These are phyloP conservation scores for Cantharis lateralis DNA, from an alignment of 2,888 invertebrate species.

Conservation along the genomic window DNA sequence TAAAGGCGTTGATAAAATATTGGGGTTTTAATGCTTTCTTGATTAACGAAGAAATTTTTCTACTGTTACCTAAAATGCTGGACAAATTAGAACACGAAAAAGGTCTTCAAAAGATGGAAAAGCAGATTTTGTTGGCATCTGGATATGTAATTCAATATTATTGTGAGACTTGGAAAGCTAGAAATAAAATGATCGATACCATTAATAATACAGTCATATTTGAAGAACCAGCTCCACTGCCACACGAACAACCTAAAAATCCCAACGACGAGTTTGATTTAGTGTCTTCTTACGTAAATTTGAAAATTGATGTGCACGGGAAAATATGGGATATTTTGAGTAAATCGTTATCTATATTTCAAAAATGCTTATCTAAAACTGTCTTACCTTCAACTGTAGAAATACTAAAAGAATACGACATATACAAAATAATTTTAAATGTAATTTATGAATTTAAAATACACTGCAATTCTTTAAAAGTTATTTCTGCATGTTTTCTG, in stretches of 20 bases:
- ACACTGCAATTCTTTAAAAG: slow-evolving; percentile 37
- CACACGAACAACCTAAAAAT: slow-evolving; percentile 32
- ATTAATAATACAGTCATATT: slow-evolving; percentile 36
- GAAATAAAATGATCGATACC: slow-evolving; percentile 39
- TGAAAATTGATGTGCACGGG: slow-evolving; percentile 36
- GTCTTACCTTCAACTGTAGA: background rate
- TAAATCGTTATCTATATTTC: slow-evolving; percentile 33
- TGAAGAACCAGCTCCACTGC: slow-evolving; percentile 8
- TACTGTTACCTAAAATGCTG: slow-evolving; percentile 27
- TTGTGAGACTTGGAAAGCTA: slow-evolving; percentile 26
- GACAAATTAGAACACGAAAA: slow-evolving; percentile 21
- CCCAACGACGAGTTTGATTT: slow-evolving; percentile 46
- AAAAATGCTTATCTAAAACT: slow-evolving; percentile 14
- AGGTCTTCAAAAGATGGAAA: slow-evolving; percentile 3
- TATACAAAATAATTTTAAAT: slow-evolving; percentile 30
- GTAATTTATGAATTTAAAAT: slow-evolving; percentile 42
- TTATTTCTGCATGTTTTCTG: slow-evolving; percentile 38
- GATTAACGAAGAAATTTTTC: slow-evolving; percentile 32
- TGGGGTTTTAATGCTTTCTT: slow-evolving; percentile 37
- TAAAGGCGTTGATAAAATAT: slow-evolving; percentile 35
- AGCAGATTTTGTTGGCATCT: slow-evolving; percentile 36
- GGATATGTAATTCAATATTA: slow-evolving; percentile 41
- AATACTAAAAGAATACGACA: slow-evolving; percentile 19
- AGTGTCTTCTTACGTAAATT: slow-evolving; percentile 41
- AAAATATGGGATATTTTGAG: slow-evolving; percentile 37